Evolutionary conservation across 2,888 invertebrate species (phyloP), one percentile per base, ranked within the genome.

Genomic region (Nymphalis polychloros): DNA sequence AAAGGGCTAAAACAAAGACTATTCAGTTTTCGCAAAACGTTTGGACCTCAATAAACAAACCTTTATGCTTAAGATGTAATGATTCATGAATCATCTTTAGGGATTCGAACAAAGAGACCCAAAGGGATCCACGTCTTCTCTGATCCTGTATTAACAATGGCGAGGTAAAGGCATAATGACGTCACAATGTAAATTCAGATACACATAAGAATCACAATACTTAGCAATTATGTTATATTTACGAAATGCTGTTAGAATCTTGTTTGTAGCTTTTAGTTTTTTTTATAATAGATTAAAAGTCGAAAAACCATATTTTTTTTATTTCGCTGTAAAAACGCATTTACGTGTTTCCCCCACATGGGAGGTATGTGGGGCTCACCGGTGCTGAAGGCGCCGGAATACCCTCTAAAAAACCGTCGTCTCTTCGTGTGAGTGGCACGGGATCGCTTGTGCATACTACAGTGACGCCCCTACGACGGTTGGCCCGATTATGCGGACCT

Each of bases 11-110:
- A n/a, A n/a, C n/a, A n/a, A n/a, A n/a, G n/a, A n/a, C 46, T 60
- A 17, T 60, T 60, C 46, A 49, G 50, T 49, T 50, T 59, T 67
- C 46, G 50, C 19, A 50, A 67, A 67, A 67, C 52, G 41, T 60
- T 64, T 47, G 53, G 46, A 60, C 64, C 68, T 60, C 59, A 48
- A 68, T 63, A 68, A 68, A 68, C 53, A 68, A 59, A 59, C 68
- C 64, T 64, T 64, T 41, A 46, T 16, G 59, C 20, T 64, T 23
- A 49, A 48, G 59, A 59, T 23, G 53, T 55, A 55, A 27, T 55
- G 27, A 31, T 55, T 55, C 48, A 48, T 48, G 60, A 60, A 48
- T 48, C 60, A 48, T 60, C 47, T 48, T 55, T n/a, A 48, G 60
- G 60, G 27, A 41, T 47, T 59, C 59, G n/a, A 59, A 59, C 59